Base-by-base conservation (phyloP, 2,113 vertebrate species). In the Phrynosoma blainvillii region DNA sequence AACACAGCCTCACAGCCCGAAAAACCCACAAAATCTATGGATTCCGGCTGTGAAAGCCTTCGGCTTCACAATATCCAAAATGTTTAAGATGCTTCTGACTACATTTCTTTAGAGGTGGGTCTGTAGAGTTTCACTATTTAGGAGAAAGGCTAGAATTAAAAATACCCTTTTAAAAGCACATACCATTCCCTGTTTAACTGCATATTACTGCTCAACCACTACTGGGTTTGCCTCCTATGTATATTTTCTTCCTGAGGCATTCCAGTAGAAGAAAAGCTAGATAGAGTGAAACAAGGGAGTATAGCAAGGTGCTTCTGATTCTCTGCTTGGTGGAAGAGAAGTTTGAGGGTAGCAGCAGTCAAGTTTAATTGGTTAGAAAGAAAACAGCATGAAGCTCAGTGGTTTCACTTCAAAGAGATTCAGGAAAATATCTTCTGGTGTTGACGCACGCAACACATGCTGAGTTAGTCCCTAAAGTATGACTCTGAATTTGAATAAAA, bases 401-500 rank as follows among this genome's bases (percentile, higher is more conserved):
- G 56, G 78, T 84, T 87, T 82, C 79, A 25, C 76, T 88, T 75
- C 68, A 66, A 52, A 86, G 75, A 77, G n/a, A 2, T 89, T 84
- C 68, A 56, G 88, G 71, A 21, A 84, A 80, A 82, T 74, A 52
- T 23, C 1, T 77, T 73, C 90, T 85, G 82, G 76, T 16, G 0
- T 21, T 62, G 79, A 81, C 78, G 42, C 84, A 90, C 65, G 9
- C n/a, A 73, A 4, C 16, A 59, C 85, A 90, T 80, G 16, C 59
- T 79, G 6, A 14, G 56, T 89, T 25, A 13, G 32, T 59, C 59
- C 23, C 79, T 74, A 0, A 0, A 89, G 23, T 85, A 75, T 25
- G 8, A 10, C 89, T 93, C 91, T 84, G 59, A 25, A 12, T 90
- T 89, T 62, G 47, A 40, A 78, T 89, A 27, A 16, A 80, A 85